A percentile compares a stretch with the other conserved stretches of the same genome.
phyloP scores from a whole-genome alignment of 2,113 vertebrate species.

The Pristiophorus japonicus region DNA sequence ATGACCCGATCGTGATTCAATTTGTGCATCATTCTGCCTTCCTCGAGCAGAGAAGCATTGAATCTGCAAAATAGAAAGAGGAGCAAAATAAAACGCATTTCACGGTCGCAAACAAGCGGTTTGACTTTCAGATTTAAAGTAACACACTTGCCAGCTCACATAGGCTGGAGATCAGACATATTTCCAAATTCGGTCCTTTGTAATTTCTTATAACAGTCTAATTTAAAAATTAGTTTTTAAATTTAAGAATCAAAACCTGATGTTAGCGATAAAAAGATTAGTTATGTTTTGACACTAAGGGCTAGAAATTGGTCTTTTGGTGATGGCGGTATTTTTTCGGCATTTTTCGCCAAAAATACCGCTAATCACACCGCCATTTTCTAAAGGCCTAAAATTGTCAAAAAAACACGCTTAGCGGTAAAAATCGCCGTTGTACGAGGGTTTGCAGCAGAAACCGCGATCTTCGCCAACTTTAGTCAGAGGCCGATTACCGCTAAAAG shows the following conservation, averaged over 20 bases:
- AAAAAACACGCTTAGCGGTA: too few species aligned
- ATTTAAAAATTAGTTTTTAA: background rate
- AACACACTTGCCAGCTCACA: background rate
- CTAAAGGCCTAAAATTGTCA: too few species aligned
- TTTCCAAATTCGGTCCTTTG: background rate
- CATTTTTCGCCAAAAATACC: too few species aligned
- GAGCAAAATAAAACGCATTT: background rate
- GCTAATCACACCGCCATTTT: too few species aligned
- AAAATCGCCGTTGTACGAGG: too few species aligned
- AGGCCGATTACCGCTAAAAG: too few species aligned
- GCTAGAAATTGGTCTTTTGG: too few species aligned
- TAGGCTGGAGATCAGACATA: background rate
- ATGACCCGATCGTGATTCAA: constrained; percentile 79
- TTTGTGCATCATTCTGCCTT: constrained; percentile 79
- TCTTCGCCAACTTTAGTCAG: too few species aligned
- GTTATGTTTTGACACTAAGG: background rate
- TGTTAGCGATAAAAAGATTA: background rate
- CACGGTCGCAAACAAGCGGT: background rate
- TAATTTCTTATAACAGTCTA: background rate
- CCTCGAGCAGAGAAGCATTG: constrained; percentile 72
- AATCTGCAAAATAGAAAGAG: constrained; percentile 51
- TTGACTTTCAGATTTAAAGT: background rate
- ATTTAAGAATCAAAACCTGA: background rate
- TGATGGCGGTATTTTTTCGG: too few species aligned
- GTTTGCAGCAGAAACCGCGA: too few species aligned